Conservation (phyloP, 2,888 invertebrate genomes). For the Cylloceria caligata region DNA sequence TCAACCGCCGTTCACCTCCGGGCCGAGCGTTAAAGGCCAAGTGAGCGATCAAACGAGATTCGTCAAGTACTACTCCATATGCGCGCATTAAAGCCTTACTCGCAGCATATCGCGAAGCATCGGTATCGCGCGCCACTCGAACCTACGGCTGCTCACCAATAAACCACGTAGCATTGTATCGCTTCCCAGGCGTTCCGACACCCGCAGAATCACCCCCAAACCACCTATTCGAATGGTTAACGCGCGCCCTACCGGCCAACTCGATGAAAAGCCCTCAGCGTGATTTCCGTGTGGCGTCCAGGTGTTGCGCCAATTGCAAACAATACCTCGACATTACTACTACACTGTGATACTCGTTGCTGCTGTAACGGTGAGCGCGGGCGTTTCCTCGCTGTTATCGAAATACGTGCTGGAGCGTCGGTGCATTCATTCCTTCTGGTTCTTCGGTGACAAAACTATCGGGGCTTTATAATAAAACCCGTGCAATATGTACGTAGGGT, state of each 20-base stretch:
- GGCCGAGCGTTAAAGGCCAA: conserved; percentile 43
- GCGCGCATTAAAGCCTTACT: conserved; percentile 13
- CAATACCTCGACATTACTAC: conserved; percentile 28
- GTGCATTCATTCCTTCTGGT: not conserved
- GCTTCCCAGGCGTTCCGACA: conserved; percentile 28
- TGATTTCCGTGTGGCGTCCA: conserved; percentile 41
- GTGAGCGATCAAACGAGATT: conserved; percentile 59
- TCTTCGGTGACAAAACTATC: not conserved
- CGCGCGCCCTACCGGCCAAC: conserved; percentile 8
- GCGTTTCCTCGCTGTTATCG: conserved; percentile 13
- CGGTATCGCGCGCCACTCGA: conserved; percentile 1
- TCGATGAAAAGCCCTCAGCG: conserved; percentile 31
- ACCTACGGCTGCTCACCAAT: conserved; percentile 7
- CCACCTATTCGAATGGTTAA: conserved; percentile 1
- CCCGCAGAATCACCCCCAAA: conserved; percentile 11
- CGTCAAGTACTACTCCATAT: conserved; percentile 34
- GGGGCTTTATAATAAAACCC: not conserved
- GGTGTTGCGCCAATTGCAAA: conserved; percentile 43
- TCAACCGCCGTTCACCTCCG: conserved; percentile 30
- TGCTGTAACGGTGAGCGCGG: not conserved
- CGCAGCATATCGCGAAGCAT: not conserved
- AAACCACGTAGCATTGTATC: conserved; percentile 2
- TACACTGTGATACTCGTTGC: not conserved
- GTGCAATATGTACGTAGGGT: too few species aligned
- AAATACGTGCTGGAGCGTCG: not conserved